phyloP scores from a whole-genome alignment of 2,797 vertebrate species.

The Anniella stebbinsi region DNA sequence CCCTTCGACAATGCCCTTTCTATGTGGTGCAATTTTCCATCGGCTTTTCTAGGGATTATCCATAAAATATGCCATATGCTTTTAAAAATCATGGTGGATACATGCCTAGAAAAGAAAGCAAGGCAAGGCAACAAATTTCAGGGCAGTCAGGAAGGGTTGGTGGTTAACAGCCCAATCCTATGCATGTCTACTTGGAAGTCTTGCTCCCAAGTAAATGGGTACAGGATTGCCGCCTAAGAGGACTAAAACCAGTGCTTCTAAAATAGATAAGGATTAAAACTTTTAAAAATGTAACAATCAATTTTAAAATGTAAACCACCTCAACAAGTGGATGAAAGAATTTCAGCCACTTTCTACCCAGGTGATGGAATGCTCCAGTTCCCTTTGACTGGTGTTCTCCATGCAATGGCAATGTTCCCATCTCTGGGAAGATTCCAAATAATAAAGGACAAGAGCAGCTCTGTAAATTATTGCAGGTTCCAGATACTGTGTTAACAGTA shows the following conservation, averaged over 20 bases:
- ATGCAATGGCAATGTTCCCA: not conserved
- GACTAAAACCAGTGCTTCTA: not conserved
- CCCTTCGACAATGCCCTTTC: not conserved
- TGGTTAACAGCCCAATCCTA: not conserved
- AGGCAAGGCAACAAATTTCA: not conserved
- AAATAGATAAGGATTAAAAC: not conserved
- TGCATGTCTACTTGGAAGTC: not conserved
- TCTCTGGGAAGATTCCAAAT: not conserved
- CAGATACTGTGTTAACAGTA: not conserved
- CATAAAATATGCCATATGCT: not conserved
- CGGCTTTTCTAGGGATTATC: not conserved
- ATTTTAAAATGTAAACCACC: not conserved
- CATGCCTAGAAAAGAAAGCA: not conserved
- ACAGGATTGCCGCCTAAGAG: not conserved
- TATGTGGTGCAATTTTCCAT: not conserved
- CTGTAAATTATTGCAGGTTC: not conserved
- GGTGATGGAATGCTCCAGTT: not conserved
- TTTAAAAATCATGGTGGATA: not conserved
- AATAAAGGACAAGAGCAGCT: no score
- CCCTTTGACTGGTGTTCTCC: not conserved
- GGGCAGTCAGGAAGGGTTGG: not conserved
- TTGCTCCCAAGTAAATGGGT: no score
- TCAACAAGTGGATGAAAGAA: not conserved
- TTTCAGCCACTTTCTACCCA: not conserved
- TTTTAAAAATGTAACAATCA: not conserved